Percentiles rank a stretch among this genome's conserved stretches.
These are phyloP conservation scores for Nemotelus nigrinus DNA, from an alignment of 2,888 invertebrate species.

Conservation along the genomic window DNA sequence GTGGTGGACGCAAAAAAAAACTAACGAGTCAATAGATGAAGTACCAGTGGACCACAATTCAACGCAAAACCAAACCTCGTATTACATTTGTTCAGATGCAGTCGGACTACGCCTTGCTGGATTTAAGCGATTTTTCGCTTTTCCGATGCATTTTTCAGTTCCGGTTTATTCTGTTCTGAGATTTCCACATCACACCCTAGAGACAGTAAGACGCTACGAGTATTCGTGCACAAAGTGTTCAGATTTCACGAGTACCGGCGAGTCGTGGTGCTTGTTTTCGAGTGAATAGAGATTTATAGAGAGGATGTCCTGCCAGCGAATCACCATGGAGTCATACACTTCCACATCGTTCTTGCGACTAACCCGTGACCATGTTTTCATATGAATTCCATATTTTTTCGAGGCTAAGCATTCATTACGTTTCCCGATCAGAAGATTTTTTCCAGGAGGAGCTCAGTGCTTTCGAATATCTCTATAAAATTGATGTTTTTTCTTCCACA, in stretches of 20 bases:
- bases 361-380: neutral
- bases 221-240: neutral
- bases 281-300: neutral
- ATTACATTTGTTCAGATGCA: conserved; percentile 37
- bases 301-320: neutral
- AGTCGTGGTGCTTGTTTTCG: neutral
- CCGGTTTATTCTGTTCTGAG: neutral
- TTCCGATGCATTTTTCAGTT: conserved; percentile 2
- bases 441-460: too few relatives aligned
- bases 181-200: neutral
- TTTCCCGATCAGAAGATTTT: neutral
- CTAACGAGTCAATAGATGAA: conserved; percentile 18
- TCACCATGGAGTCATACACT: neutral
- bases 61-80: conserved; percentile 23
- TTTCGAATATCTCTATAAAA: too few relatives aligned
- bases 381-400: neutral
- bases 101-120: conserved; percentile 5
- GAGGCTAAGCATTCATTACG: neutral
- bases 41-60: conserved; percentile 10
- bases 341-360: neutral
- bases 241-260: too few relatives aligned
- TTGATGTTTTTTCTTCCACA: too few relatives aligned
- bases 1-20: conserved; percentile 8
- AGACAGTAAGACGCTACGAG: neutral
- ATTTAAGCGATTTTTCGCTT: neutral